Percentiles rank a stretch among this genome's conserved stretches.
phyloP scores from a whole-genome alignment of 30 jellyfish, hydroid and myxozoan genomes.

The Cassiopea xamachana region DNA sequence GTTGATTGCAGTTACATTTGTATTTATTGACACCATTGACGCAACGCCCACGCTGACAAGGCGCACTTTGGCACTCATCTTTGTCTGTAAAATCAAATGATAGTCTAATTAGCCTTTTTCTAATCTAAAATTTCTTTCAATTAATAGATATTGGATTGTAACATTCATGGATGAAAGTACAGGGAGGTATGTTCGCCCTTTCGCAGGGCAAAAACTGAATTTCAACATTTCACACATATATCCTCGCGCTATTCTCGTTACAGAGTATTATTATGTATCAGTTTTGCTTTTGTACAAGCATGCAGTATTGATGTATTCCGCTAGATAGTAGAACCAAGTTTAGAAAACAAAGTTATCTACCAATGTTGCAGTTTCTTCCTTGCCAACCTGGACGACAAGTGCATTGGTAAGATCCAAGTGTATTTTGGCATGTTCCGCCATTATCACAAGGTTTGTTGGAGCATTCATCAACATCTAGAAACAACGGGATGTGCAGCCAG shows the following conservation, averaged over 20 bases:
- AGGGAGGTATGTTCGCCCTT: too few species aligned
- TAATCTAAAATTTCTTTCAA: too few species aligned
- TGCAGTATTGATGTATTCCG: too few species aligned
- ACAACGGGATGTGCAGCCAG: neutral
- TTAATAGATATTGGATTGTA: too few species aligned
- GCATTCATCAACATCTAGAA: constrained; percentile 1
- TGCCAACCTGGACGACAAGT: neutral
- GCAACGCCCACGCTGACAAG: neutral
- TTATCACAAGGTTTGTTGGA: neutral
- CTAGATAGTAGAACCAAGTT: too few species aligned
- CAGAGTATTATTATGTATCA: too few species aligned
- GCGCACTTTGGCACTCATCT: neutral
- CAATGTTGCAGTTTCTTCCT: neutral
- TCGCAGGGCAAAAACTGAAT: too few species aligned
- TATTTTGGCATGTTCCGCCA: neutral
- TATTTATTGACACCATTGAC: neutral
- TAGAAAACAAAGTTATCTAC: too few species aligned
- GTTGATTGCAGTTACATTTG: neutral
- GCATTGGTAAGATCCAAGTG: neutral
- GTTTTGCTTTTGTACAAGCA: too few species aligned
- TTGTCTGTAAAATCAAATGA: neutral
- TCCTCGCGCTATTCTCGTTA: too few species aligned
- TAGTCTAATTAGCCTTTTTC: neutral
- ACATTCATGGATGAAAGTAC: too few species aligned
- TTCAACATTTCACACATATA: too few species aligned